These are phyloP conservation scores for Caenorhabditis sp. DNA, from an alignment of 2,888 invertebrate species.

Conservation along the genomic window DNA sequence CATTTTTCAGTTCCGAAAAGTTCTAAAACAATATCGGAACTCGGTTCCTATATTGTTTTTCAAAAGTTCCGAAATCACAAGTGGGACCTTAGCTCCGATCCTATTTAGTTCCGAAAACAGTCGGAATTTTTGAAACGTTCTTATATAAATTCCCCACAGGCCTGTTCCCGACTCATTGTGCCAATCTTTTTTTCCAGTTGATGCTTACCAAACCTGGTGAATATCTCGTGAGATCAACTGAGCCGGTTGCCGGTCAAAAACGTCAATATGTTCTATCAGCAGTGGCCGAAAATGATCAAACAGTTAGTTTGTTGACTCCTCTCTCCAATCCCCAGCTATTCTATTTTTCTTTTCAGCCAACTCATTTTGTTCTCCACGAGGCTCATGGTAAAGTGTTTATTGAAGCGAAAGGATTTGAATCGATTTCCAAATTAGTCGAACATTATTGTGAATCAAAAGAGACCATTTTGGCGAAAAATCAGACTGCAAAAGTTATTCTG, in stretches of 20 bases:
- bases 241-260: slow-evolving; percentile 40
- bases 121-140: no score
- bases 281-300: slow-evolving; percentile 24
- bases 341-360: slow-evolving; percentile 18
- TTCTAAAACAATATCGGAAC: no score
- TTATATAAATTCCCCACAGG: no score
- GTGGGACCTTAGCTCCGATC: no score
- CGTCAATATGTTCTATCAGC: slow-evolving; percentile 47
- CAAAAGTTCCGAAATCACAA: no score
- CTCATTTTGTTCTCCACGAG: slow-evolving; percentile 38
- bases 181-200: slow-evolving; percentile 13
- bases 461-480: slow-evolving; percentile 17
- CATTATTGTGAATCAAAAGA: slow-evolving; percentile 19
- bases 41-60: no score
- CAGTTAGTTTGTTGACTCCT: background rate
- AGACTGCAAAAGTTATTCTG: slow-evolving; percentile 41
- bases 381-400: slow-evolving; percentile 25
- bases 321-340: background rate
- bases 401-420: slow-evolving; percentile 22
- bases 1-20: no score
- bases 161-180: no score
- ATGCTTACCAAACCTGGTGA: slow-evolving; percentile 51
- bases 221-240: slow-evolving; percentile 50
- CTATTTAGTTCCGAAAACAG: no score
- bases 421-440: slow-evolving; percentile 22